These are phyloP conservation scores for Antrozous pallidus DNA, from an alignment of 2,797 vertebrate species.

Conservation along the genomic window DNA sequence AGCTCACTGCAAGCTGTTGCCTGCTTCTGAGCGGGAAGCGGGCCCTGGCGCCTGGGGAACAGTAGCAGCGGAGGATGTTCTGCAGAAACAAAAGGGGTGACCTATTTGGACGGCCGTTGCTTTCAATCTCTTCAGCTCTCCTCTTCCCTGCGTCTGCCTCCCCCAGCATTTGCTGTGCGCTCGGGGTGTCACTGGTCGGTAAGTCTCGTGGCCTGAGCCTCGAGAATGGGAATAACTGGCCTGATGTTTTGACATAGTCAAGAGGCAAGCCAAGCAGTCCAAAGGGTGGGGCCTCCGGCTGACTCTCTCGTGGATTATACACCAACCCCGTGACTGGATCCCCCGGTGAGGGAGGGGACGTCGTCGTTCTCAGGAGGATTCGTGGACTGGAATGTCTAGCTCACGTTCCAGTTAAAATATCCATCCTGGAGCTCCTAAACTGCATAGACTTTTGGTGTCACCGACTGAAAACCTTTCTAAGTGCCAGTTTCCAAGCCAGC, in stretches of 20 bases:
- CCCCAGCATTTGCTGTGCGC: slow-evolving; percentile 12
- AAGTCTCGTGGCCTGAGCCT: slow-evolving; percentile 38
- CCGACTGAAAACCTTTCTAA: not conserved
- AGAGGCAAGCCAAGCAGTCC: not conserved
- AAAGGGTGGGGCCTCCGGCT: not conserved
- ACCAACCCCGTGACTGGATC: not conserved
- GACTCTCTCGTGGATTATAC: not conserved
- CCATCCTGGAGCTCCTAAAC: slow-evolving; percentile 33
- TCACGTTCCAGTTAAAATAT: slow-evolving; percentile 45
- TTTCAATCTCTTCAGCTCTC: slow-evolving; percentile 31
- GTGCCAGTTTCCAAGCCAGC: not conserved
- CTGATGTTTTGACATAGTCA: not conserved
- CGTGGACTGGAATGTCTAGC: not conserved
- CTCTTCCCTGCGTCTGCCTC: slow-evolving; percentile 9
- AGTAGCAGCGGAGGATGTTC: slow-evolving; percentile 1
- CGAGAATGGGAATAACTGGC: slow-evolving; percentile 41
- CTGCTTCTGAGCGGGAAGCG: slow-evolving; percentile 26
- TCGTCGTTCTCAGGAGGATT: not conserved
- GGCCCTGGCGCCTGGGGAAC: not conserved
- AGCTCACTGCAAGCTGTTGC: slow-evolving; percentile 41
- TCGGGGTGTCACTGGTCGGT: slow-evolving; percentile 2
- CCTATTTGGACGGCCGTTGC: not conserved
- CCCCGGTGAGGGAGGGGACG: not conserved
- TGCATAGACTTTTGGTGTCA: not conserved
- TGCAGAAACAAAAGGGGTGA: slow-evolving; percentile 51